Conservation (phyloP, 2,113 vertebrate genomes). For the Hemichromis elongatus region DNA sequence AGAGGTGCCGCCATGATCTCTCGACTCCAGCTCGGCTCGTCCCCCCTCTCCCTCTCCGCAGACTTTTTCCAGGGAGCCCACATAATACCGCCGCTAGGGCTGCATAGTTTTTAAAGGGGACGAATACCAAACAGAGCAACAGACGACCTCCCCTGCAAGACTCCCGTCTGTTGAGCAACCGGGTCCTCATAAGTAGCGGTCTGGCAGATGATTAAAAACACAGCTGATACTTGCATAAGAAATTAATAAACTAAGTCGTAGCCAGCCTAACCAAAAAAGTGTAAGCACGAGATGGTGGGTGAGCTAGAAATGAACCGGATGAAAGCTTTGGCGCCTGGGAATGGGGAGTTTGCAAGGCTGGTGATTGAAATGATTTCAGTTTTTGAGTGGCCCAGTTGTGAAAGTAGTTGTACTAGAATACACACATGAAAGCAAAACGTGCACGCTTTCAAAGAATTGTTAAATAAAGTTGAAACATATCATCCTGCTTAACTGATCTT, state of each 20-base stretch:
- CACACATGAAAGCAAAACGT: not conserved
- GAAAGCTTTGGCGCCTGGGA: not conserved
- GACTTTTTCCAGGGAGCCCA: conserved; percentile 66
- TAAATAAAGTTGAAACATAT: not conserved
- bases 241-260: not conserved
- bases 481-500: not conserved
- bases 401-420: not conserved
- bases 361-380: not conserved
- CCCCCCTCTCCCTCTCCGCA: conserved; percentile 31
- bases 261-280: not conserved
- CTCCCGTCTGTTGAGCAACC: not conserved
- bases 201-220: not conserved
- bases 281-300: not conserved
- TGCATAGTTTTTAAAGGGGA: conserved; percentile 72
- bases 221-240: not conserved
- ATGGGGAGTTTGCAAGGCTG: not conserved
- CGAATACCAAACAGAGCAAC: conserved; percentile 30
- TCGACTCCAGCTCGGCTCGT: conserved; percentile 56
- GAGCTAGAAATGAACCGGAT: not conserved
- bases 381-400: not conserved
- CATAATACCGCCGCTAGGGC: conserved; percentile 64
- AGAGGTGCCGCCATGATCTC: conserved; percentile 86
- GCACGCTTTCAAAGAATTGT: not conserved
- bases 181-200: not conserved
- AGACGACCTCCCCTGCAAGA: not conserved